Conservation (phyloP, 2,888 invertebrate species). For the Melieria picta region DNA sequence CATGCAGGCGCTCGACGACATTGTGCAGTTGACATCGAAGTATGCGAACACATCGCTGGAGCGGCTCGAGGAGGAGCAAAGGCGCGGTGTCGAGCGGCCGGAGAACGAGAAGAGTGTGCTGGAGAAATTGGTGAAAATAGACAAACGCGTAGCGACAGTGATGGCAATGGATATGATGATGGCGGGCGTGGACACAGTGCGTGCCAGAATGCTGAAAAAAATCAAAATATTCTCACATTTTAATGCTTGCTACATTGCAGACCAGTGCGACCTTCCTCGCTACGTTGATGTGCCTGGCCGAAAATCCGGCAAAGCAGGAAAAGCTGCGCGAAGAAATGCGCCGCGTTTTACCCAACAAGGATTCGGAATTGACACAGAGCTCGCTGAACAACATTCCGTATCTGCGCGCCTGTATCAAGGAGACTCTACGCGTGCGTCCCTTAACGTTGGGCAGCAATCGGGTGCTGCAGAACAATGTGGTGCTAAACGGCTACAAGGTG, state of each 20-base stretch:
- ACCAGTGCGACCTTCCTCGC: conserved; percentile 52
- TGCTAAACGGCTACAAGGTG: conserved; percentile 73
- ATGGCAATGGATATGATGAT: conserved; percentile 79
- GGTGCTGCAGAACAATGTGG: conserved; percentile 68
- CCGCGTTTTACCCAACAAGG: conserved; percentile 60
- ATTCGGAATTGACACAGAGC: conserved; percentile 66
- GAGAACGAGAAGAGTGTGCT: conserved; percentile 70
- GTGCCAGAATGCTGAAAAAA: conserved; percentile 31
- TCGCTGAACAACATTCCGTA: conserved; percentile 70
- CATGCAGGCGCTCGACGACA: conserved; percentile 50
- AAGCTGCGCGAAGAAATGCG: conserved; percentile 71
- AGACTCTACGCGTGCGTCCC: conserved; percentile 73
- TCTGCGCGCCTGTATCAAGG: conserved; percentile 79
- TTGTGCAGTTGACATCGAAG: conserved; percentile 49
- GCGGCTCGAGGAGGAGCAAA: conserved; percentile 45
- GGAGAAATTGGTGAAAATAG: conserved; percentile 72
- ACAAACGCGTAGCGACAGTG: conserved; percentile 71
- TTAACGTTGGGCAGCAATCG: conserved; percentile 70
- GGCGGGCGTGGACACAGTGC: conserved; percentile 80
- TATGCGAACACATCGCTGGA: conserved; percentile 61
- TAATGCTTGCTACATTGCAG: conserved; percentile 51
- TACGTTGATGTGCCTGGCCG: conserved; percentile 67
- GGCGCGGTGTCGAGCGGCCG: conserved; percentile 43
- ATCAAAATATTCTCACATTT: conserved; percentile 44
- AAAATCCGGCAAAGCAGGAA: conserved; percentile 73